Evolutionary conservation across 2,888 invertebrate genomes (phyloP).

Genomic region (Myathropa florea): DNA sequence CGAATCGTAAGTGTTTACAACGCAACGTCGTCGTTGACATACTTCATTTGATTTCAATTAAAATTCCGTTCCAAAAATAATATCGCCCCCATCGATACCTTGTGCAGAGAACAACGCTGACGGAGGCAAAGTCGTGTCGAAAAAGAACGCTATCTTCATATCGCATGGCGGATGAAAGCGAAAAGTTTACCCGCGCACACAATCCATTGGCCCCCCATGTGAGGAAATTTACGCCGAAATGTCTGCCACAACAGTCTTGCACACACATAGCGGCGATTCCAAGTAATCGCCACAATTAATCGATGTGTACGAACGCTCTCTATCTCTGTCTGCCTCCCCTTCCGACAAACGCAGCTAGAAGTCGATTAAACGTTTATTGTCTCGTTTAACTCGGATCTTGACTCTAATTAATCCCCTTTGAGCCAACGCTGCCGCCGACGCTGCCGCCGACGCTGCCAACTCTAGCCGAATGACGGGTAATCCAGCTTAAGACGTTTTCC

Average conservation of each 20-base stretch:
- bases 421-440: background rate
- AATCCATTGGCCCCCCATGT: constrained; percentile 17
- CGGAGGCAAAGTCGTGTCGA: background rate
- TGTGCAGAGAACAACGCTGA: constrained; percentile 16
- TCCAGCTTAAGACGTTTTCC: constrained; percentile 39
- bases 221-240: constrained; percentile 63
- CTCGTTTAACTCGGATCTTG: constrained; percentile 48
- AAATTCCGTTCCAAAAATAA: constrained; percentile 67
- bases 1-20: constrained; percentile 21
- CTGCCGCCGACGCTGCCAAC: background rate
- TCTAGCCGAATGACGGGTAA: constrained; percentile 8
- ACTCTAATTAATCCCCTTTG: constrained; percentile 56
- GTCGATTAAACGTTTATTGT: constrained; percentile 57
- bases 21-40: constrained; percentile 60
- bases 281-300: constrained; percentile 60
- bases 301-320: background rate
- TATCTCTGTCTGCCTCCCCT: too few species aligned
- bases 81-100: constrained; percentile 33
- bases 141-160: constrained; percentile 41
- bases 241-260: constrained; percentile 46
- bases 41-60: constrained; percentile 61
- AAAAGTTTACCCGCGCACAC: constrained; percentile 51
- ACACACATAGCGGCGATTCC: constrained; percentile 34
- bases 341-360: constrained; percentile 1
- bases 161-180: constrained; percentile 49